Evolutionary conservation across 2,113 vertebrate genomes (phyloP), one percentile per base, ranked within the genome.

Genomic region (Proterorhinus semilunaris): DNA sequence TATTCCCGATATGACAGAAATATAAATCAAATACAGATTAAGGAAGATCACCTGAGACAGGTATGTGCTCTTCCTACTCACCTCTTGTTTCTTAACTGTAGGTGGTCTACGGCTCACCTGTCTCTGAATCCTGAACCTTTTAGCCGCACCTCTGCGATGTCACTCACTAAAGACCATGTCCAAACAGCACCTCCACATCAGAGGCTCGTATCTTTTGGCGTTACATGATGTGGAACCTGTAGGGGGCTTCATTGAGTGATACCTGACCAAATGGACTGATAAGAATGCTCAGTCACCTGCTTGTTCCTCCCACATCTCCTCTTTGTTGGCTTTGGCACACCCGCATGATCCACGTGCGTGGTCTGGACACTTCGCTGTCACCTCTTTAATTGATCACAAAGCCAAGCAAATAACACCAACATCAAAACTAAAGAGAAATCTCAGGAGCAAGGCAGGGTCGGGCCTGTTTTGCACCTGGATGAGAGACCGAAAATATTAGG

Each of bases 91-190:
- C 65, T 54, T 65, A 49, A 74, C 47, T 43, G 67, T 90, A 76
- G 88, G 86, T 90, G 88, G 85, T 84, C 87, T 44, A 7, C 50
- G 72, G 62, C 50, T 72, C 85, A 89, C 79, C 87, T 90, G 86
- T 83, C 68, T 71, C 72, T 51, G 44, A 44, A 65, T 76, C 64
- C 61, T 49, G 12, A 70, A 42, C 65, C 70, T 64, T 66, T 74
- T 74, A 75, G 74, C 90, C 95, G 93, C 88, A 93, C 70, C 84
- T 76, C 62, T 58, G 72, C 64, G 64, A 75, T 85, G 80, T 87
- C 88, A 88, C 85, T 88, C 91, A 91, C 80, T 86, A 93, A 86
- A 92, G 90, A 87, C 90, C 84, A 61, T 83, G 89, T 92, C 92
- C 93, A 80, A 80, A 89, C 68, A 79, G 80, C 66, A 54, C 76